phyloP scores from a whole-genome alignment of 2,113 vertebrate genomes.

The Calonectris borealis region DNA sequence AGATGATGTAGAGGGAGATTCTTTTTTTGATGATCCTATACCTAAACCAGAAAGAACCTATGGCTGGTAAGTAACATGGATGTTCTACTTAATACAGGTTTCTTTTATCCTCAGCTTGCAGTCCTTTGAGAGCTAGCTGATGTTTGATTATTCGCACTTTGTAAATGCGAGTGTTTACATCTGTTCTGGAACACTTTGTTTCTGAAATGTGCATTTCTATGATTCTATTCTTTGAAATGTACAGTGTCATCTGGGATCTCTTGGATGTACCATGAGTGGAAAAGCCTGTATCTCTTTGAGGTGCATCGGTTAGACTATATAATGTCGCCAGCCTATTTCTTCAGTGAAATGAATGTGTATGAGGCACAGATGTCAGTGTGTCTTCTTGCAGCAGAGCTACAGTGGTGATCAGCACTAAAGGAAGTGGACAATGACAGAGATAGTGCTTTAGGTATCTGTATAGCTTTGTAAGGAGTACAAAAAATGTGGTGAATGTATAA shows the following conservation, averaged over 20 bases:
- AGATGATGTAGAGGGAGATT: conserved; percentile 83
- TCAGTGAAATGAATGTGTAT: neutral
- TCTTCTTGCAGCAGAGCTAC: neutral
- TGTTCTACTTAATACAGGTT: neutral
- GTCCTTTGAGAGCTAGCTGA: neutral
- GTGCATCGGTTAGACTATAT: neutral
- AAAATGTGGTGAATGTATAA: neutral
- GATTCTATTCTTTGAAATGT: neutral
- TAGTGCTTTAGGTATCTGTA: neutral
- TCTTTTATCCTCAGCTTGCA: neutral
- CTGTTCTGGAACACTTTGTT: neutral
- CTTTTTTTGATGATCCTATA: conserved; percentile 94
- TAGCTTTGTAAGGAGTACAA: neutral
- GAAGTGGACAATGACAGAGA: neutral
- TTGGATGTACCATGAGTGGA: neutral
- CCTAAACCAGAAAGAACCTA: conserved; percentile 87
- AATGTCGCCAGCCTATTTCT: neutral
- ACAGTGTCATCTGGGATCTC: neutral
- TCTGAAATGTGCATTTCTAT: neutral
- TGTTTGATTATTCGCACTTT: neutral
- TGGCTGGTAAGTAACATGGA: conserved; percentile 76
- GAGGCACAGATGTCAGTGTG: neutral
- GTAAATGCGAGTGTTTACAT: neutral
- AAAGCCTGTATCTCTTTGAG: neutral
- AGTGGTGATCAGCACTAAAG: neutral